A percentile compares a stretch with the other conserved stretches of the same genome.
Conservation (phyloP, 2,888 invertebrate genomes). For the Erpobdella octoculata region DNA sequence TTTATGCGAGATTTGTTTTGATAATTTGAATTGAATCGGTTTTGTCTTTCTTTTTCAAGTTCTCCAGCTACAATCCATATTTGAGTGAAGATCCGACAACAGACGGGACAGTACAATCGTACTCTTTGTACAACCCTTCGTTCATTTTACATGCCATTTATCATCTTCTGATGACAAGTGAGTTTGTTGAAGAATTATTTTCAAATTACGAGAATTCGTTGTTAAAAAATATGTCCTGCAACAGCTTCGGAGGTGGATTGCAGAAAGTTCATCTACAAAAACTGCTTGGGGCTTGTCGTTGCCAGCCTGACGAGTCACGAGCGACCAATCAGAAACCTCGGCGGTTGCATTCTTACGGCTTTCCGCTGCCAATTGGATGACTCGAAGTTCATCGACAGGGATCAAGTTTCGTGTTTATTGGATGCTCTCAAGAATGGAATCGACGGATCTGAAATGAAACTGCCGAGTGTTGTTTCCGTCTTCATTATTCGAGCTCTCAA, state of each 20-base stretch:
- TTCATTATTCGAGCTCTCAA: slow-evolving; percentile 67
- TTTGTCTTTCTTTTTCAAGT: neutral
- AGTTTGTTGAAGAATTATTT: neutral
- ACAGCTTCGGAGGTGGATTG: slow-evolving; percentile 65
- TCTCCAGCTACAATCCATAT: too few species aligned
- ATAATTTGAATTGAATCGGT: neutral
- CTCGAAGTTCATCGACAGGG: slow-evolving; percentile 57
- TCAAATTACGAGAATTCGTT: neutral
- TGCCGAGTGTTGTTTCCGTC: slow-evolving; percentile 61
- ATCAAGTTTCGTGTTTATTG: slow-evolving; percentile 63
- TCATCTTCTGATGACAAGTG: slow-evolving; percentile 24
- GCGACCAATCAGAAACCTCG: slow-evolving; percentile 63
- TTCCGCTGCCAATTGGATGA: slow-evolving; percentile 68
- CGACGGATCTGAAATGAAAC: slow-evolving; percentile 52
- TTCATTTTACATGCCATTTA: slow-evolving; percentile 9
- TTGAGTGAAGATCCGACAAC: too few species aligned
- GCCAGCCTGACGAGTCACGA: slow-evolving; percentile 66
- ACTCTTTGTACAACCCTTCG: neutral
- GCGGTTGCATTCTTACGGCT: slow-evolving; percentile 64
- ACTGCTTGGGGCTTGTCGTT: slow-evolving; percentile 65
- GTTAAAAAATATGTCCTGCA: too few species aligned
- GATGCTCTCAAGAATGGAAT: slow-evolving; percentile 64
- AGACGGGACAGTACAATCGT: too few species aligned
- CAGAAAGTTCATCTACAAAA: slow-evolving; percentile 64
- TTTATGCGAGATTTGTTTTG: neutral